Evolutionary conservation across 2,888 invertebrate genomes (phyloP).

Genomic region (Cyaniris semiargus): DNA sequence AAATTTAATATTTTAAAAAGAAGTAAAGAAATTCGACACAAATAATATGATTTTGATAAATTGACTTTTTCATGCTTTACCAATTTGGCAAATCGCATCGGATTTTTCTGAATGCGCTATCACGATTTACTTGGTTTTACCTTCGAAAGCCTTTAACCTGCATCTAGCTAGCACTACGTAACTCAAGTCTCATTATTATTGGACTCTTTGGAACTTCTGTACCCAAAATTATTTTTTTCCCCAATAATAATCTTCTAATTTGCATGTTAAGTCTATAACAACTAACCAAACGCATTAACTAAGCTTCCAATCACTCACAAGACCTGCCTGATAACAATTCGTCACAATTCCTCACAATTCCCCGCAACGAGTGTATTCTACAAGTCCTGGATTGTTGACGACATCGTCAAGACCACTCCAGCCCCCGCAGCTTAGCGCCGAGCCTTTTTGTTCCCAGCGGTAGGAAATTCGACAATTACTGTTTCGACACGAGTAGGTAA

Average conservation of each 20-base stretch:
- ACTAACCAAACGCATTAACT: background rate
- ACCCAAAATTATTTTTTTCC: no score
- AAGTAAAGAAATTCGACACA: background rate
- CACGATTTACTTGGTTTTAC: background rate
- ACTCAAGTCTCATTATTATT: no score
- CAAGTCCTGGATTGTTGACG: background rate
- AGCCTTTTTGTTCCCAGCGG: conserved; percentile 7
- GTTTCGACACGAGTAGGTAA: background rate
- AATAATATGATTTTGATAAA: background rate
- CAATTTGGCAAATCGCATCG: conserved; percentile 23
- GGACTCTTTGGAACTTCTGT: no score
- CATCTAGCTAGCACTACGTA: no score
- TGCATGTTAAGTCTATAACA: background rate
- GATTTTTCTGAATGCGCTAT: conserved; percentile 13
- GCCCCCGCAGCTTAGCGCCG: background rate
- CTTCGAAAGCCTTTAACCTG: no score
- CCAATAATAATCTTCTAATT: no score
- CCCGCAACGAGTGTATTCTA: conserved; percentile 7
- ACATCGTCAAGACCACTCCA: conserved; percentile 7
- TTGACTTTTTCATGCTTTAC: background rate
- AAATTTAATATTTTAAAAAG: background rate
- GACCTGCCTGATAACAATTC: background rate
- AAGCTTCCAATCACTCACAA: background rate
- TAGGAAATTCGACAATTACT: conserved; percentile 21
- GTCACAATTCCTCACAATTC: background rate